phyloP scores from a whole-genome alignment of 2,113 vertebrate species.

The Ameiurus melas region DNA sequence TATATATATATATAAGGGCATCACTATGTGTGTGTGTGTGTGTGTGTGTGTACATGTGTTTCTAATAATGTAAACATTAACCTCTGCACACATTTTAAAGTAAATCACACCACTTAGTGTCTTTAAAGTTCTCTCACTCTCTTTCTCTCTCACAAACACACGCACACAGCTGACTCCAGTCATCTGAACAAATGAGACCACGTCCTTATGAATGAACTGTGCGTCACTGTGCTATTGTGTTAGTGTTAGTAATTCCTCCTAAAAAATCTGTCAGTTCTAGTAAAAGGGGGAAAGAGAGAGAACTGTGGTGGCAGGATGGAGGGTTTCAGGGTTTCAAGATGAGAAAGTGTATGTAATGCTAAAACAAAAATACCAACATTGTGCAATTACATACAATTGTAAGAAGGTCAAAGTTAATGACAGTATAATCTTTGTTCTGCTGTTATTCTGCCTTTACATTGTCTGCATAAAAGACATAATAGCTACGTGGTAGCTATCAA shows the following conservation, averaged over 20 bases:
- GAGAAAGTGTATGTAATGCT: neutral
- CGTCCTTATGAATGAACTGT: neutral
- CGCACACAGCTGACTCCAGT: neutral
- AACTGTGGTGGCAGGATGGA: neutral
- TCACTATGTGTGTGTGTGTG: neutral
- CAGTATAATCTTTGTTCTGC: neutral
- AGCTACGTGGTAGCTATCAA: neutral
- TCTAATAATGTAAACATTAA: neutral
- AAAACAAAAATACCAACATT: neutral
- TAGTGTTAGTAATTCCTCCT: neutral
- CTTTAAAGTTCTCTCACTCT: neutral
- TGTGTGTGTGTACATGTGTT: neutral
- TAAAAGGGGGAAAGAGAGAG: neutral
- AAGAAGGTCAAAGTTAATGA: neutral
- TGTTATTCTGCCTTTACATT: neutral
- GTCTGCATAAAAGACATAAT: neutral
- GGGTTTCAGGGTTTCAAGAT: neutral
- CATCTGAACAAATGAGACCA: neutral
- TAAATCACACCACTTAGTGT: neutral
- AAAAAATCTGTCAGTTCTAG: neutral
- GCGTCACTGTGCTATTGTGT: neutral
- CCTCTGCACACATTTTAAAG: neutral
- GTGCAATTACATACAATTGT: neutral
- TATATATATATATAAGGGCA: too few relatives aligned
- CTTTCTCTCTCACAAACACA: neutral